A percentile compares a stretch with the other conserved stretches of the same genome.
Conservation (phyloP, 92 coral and sea anemone genomes). For the Pocillopora grandis region DNA sequence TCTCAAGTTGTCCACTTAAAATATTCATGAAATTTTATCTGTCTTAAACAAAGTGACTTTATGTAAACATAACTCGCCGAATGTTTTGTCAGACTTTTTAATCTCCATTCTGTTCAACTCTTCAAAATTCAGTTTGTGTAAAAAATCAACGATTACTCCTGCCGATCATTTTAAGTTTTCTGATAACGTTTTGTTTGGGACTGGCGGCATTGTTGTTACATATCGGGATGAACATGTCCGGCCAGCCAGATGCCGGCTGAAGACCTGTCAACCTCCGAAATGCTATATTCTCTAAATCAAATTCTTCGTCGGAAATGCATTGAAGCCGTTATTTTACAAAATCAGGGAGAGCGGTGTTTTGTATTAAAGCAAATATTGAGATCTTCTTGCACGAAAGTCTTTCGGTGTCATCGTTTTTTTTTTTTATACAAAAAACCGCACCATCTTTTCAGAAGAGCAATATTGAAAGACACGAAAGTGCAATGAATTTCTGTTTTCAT, state of each 20-base stretch:
- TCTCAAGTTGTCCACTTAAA: not conserved
- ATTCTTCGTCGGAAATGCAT: slow-evolving; percentile 26
- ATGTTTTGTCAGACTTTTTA: slow-evolving; percentile 38
- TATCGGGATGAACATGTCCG: not conserved
- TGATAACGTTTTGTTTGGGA: slow-evolving; percentile 12
- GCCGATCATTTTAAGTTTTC: slow-evolving; percentile 31
- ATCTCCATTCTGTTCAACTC: slow-evolving; percentile 36
- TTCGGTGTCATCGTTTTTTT: not conserved
- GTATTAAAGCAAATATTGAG: slow-evolving; percentile 34
- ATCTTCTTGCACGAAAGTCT: slow-evolving; percentile 19
- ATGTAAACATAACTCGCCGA: slow-evolving; percentile 36
- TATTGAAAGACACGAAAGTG: not conserved
- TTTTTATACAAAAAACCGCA: not conserved
- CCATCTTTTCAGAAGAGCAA: not conserved
- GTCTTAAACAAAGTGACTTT: slow-evolving; percentile 13
- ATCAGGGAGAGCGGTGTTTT: slow-evolving; percentile 19
- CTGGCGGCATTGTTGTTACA: slow-evolving; percentile 6
- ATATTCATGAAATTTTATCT: slow-evolving; percentile 14
- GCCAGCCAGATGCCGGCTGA: not conserved
- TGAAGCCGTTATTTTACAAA: slow-evolving; percentile 35
- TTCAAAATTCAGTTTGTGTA: slow-evolving; percentile 56
- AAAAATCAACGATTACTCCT: slow-evolving; percentile 51
- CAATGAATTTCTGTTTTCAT: not conserved
- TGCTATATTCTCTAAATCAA: not conserved
- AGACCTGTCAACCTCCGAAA: not conserved